Conservation (phyloP, 2,113 vertebrate genomes). For the Lucifuga dentata region DNA sequence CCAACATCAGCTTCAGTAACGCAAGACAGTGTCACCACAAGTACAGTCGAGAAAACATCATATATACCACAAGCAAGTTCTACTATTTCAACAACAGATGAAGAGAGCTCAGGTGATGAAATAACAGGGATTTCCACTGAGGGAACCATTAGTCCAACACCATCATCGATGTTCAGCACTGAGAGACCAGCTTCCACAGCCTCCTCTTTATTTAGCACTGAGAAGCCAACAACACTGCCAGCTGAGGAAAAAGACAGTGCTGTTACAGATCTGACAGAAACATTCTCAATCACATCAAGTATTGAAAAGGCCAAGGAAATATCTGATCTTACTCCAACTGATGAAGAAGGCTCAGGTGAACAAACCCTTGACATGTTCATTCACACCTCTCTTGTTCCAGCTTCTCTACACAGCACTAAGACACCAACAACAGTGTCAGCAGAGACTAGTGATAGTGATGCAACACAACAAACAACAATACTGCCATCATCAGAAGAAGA, state of each 20-base stretch:
- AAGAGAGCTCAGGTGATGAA: no score
- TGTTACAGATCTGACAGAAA: constrained; percentile 4
- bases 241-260: background rate
- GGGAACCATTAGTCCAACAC: no score
- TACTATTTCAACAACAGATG: background rate
- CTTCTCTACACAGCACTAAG: background rate
- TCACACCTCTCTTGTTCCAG: background rate
- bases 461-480: no score
- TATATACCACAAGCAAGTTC: background rate
- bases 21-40: constrained; percentile 1
- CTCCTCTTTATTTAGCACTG: constrained; percentile 23
- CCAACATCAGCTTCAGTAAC: no score
- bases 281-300: background rate
- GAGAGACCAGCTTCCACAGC: background rate
- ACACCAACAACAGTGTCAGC: no score
- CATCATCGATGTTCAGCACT: no score
- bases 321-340: background rate
- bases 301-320: background rate
- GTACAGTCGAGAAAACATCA: background rate
- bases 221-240: constrained; percentile 5
- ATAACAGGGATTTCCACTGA: no score
- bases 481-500: no score
- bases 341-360: background rate
- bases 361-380: background rate
- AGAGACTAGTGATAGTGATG: no score